Base-by-base conservation (phyloP, 2,888 invertebrate species). In the Eudemis profundana region DNA sequence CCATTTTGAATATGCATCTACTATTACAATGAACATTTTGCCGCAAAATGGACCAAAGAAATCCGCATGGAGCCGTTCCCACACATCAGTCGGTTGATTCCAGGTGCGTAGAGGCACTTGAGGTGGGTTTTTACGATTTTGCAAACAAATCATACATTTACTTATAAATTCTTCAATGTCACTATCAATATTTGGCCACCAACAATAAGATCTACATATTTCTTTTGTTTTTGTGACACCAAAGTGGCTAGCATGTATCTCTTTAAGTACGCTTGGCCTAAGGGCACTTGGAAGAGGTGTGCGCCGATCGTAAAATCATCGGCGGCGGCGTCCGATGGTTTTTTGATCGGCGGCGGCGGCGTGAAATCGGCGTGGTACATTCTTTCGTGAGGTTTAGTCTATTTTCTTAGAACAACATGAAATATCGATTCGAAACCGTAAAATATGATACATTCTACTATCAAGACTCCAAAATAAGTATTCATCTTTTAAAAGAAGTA, bases 41-140 rank as follows among this genome's bases (percentile, higher is more conserved):
- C 21, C 21, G 21, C 21, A 46, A 21, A 46, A 46, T 21, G 46
- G 46, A 0, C 46, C 46, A 8, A 21, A 4, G 12, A 46, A 46
- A n/a, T 70, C 67, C 0, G 63, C 50, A 53, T 70, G 68, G 4
- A 70, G 15, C 19, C 67, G 50, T 10, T 38, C 14, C 68, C 66
- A 69, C 2, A 60, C 61, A 14, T n/a, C 44, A 3, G 60, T 42
- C 8, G 62, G 42, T 23, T 42, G 15, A n/a, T 44, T 19, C 63
- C 67, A 62, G 1, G 15, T 38, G 40, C 12, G 40, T 40, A 54
- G 17, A 8, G 23, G 14, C 14, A 23, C 21, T 38, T 38, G n/a
- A 14, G 19, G 38, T 19, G 38, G 62, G 38, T 14, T 19, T 15
- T 27, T 53, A 15, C 12, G 8, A 3, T 36, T 56, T 29, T 17